Base-by-base conservation (phyloP, 2,797 vertebrate species). In the Melanotaenia trifasciata region DNA sequence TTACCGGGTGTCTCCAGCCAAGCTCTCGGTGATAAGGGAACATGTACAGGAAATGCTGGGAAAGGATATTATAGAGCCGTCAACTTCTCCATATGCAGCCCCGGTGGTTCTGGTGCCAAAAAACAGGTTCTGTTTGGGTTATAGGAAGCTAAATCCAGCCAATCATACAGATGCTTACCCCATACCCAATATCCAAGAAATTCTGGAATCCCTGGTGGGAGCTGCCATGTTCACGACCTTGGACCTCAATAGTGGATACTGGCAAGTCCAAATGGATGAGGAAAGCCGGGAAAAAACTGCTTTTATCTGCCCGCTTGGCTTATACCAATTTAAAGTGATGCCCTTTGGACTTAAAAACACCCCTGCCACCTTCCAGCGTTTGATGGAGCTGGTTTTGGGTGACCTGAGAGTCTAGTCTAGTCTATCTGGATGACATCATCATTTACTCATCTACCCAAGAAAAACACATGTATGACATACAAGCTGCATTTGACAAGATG, bases 401-500 rank as follows among this genome's bases (percentile, higher is more conserved):
- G 28, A 63, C 16, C 10, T 47, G 8, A 45, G 9, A 47, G n/a
- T n/a, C n/a, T n/a, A n/a, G 60, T 1, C 47, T 63, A n/a, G 28
- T 63, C 14, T 63, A 63, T 14, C 12, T 61, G 3, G 59, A 45
- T 18, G 36, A 61, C 26, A 47, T 63, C 16, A 63, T 63, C 1
- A 32, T 63, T 13, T 50, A 47, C 13, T 50, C 40, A 1, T 3
- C 18, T 18, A 40, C 1, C 12, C 4, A 12, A 28, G 43, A 64
- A 2, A 40, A 64, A 10, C 20, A 28, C 28, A 28, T 28, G 28
- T 28, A 28, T 28, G 28, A 28, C 28, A 28, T 28, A 28, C 28
- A 28, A 28, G 28, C 28, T 28, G 28, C 28, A 28, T 28, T 28
- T 28, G 26, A 26, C 26, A 26, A 26, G 26, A 26, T 26, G 26